Evolutionary conservation across 2,113 vertebrate species (phyloP).

Genomic region (Macrotus californicus): DNA sequence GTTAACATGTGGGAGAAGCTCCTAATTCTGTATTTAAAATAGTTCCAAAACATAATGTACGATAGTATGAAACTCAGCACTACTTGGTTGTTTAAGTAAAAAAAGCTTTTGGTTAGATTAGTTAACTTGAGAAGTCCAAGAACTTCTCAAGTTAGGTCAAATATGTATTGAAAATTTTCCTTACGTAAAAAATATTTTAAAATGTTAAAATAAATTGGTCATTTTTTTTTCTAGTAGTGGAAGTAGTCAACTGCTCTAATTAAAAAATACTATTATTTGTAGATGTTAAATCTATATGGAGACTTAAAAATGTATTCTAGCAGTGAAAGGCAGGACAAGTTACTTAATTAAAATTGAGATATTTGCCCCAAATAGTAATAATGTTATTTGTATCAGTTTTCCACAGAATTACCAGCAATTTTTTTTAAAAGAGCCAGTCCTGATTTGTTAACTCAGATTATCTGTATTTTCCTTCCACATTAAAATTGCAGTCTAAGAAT

Average conservation of each 20-base stretch:
- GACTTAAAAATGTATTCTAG: background rate
- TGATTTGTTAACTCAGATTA: background rate
- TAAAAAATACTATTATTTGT: background rate
- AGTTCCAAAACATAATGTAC: background rate
- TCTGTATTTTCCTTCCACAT: background rate
- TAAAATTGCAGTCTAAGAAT: background rate
- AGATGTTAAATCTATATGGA: background rate
- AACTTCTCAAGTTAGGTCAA: background rate
- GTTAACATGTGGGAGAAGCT: background rate
- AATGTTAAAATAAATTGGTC: background rate
- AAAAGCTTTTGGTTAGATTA: background rate
- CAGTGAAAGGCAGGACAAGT: background rate
- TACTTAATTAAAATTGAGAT: constrained; percentile 3
- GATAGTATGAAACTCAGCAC: background rate
- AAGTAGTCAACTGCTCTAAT: background rate
- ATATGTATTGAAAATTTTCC: background rate
- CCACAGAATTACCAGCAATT: background rate
- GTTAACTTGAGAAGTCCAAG: background rate
- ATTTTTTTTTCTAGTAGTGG: background rate
- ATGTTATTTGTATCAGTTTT: background rate
- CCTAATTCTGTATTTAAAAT: background rate
- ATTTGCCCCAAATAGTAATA: background rate
- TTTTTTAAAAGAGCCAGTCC: background rate
- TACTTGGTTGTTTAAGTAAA: background rate
- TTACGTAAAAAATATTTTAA: background rate